Evolutionary conservation across 2,797 vertebrate genomes (phyloP).

Genomic region (Erpetoichthys calabaricus): DNA sequence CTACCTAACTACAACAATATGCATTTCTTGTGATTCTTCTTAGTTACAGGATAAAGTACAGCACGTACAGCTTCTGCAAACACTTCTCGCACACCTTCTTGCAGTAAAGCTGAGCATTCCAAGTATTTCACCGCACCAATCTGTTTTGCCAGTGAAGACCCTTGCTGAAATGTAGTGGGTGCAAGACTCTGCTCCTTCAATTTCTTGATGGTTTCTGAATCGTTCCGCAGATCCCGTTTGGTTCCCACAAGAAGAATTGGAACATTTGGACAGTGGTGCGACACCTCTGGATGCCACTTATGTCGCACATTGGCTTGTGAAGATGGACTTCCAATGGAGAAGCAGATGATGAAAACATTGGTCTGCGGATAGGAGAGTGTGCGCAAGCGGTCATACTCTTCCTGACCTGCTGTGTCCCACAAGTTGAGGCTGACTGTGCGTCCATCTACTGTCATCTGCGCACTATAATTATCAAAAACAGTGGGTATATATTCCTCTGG

Average conservation of each 20-base stretch:
- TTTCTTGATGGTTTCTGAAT: conserved; percentile 77
- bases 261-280: conserved; percentile 81
- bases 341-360: conserved; percentile 87
- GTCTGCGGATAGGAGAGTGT: conserved; percentile 84
- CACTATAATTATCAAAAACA: conserved; percentile 88
- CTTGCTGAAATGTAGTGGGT: conserved; percentile 77
- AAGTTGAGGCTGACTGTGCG: conserved; percentile 80
- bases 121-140: conserved; percentile 85
- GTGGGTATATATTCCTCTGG: conserved; percentile 87
- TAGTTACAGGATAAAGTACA: conserved; percentile 73
- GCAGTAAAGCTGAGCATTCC: conserved; percentile 78
- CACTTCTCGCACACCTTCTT: conserved; percentile 78
- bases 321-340: conserved; percentile 80
- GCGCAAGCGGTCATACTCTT: conserved; percentile 81
- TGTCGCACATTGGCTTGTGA: conserved; percentile 81
- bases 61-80: conserved; percentile 79
- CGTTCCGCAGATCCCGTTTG: conserved; percentile 75
- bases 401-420: conserved; percentile 90
- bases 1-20: conserved; percentile 64
- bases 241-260: conserved; percentile 82
- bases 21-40: conserved; percentile 80
- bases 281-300: conserved; percentile 89
- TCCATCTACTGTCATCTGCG: conserved; percentile 84
- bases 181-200: conserved; percentile 79
- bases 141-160: conserved; percentile 72